Base-by-base conservation (phyloP, 2,797 vertebrate species). In the Aotus griseimembra region DNA sequence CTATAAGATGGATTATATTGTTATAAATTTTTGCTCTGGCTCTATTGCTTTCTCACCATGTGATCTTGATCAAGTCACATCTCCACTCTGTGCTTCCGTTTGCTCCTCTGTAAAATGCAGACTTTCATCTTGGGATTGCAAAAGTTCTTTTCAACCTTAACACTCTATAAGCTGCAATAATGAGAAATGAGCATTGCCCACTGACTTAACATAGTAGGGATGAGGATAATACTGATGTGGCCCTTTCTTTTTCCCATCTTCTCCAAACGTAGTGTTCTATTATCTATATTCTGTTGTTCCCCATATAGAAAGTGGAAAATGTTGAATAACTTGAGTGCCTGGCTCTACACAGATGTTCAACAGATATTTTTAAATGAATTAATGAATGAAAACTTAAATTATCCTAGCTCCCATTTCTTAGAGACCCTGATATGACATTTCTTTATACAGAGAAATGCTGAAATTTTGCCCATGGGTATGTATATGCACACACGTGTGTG, bases 301-400 rank as follows among this genome's bases (percentile, higher is more conserved):
- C 44, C 48, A 44, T 61, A 44, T 4, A 24, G 64, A 97, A 70
- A 39, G 28, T 39, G 20, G 4, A 17, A 91, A 94, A 61, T 61
- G 20, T 88, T n/a, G 50, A 87, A 70, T 64, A 87, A 96, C 50
- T 67, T 57, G 11, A 90, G 36, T 85, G 8, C 28, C 90, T 88
- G 33, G n/a, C 6, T 75, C n/a, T 88, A 57, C 85, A 9, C 11
- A 70, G 20, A 81, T 83, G 33, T 48, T 84, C 58, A 52, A 81
- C 30, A 97, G 88, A 70, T 93, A 94, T n/a, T 86, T 94, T 4
- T 77, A 44, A 88, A 14, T 46, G 48, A 75, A 89, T 57, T 48
- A 36, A 86, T 72, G 2, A 87, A 52, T 92, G 11, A 61, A 93
- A 92, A 92, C 26, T 55, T 72, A n/a, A 92, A 75, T 24, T 83